A percentile compares a stretch with the other conserved stretches of the same genome.
phyloP scores from a whole-genome alignment of 1,140 invertebrate genomes.

The Oreohelix idahoensis region DNA sequence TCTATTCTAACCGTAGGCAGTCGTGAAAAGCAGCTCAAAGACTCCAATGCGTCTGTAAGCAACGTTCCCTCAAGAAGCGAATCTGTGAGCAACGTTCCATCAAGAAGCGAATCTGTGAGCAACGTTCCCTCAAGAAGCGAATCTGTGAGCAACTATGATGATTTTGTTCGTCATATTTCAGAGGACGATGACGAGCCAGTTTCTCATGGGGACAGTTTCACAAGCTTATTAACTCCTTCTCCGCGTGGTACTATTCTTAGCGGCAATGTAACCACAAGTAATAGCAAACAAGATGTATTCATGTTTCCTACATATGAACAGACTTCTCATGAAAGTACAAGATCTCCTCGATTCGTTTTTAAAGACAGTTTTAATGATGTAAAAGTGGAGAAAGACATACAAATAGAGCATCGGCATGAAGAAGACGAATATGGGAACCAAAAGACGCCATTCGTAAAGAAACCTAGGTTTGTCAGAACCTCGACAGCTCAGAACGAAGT shows the following conservation, averaged over 20 bases:
- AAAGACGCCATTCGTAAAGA: not conserved
- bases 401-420: not conserved
- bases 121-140: not conserved
- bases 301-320: not conserved
- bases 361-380: not conserved
- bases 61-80: no score
- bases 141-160: conserved; percentile 10
- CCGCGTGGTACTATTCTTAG: conserved; percentile 13
- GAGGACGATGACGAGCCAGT: not conserved
- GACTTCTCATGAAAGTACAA: no score
- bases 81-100: no score
- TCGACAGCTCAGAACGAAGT: conserved; percentile 14
- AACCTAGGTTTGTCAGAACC: conserved; percentile 8
- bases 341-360: no score
- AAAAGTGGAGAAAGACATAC: not conserved
- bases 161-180: conserved; percentile 28
- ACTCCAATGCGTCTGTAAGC: no score
- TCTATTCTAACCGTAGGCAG: no score
- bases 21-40: no score
- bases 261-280: conserved; percentile 18
- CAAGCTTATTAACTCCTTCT: not conserved
- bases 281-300: not conserved
- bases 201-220: not conserved
- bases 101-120: no score
- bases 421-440: not conserved